Evolutionary conservation across 53 echinoderm and acorn worm species (phyloP), one percentile per base, ranked within the genome.

Genomic region (Glandiceps talaboti): DNA sequence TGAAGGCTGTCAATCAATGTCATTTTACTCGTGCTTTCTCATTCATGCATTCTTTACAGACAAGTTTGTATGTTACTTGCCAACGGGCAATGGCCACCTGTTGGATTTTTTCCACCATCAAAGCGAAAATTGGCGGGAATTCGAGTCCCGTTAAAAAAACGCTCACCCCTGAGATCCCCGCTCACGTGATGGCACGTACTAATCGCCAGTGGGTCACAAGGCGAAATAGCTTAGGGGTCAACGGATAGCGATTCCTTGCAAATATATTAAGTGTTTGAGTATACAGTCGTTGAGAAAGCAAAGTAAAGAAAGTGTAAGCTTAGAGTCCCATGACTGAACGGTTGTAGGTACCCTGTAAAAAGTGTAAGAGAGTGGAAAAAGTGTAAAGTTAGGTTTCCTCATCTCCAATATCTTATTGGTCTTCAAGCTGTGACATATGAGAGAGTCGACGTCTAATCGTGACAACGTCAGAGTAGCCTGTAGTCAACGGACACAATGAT

Each of bases 221-320:
- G 64, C 64, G 64, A 45, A 45, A 45, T 45, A 45, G 64, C 64
- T 45, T 45, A 45, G 64, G 64, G 64, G 64, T 45, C 64, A 45
- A 45, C 6, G 64, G 64, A 45, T 45, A 45, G 64, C 64, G 64
- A 45, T 45, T 45, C 64, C 64, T 45, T 45, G 64, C 64, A 45
- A 45, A 45, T 45, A 45, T 45, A 45, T 45, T 45, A 45, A 45
- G 64, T 45, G 64, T 45, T 45, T 45, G 64, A 20, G 64, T 20
- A 45, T 20, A 45, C 64, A 45, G 64, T 45, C 20, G 64, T 45
- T 45, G 64, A 45, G 64, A 45, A 45, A 45, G 64, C 64, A 45
- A 45, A 45, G 64, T 20, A 45, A 45, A 45, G 64, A 45, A 45
- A 45, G 64, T 45, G 64, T 45, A 45, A 45, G 64, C 64, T 45